Conservation (phyloP, 1,140 invertebrate genomes). For the Wiebesia pumilae region DNA sequence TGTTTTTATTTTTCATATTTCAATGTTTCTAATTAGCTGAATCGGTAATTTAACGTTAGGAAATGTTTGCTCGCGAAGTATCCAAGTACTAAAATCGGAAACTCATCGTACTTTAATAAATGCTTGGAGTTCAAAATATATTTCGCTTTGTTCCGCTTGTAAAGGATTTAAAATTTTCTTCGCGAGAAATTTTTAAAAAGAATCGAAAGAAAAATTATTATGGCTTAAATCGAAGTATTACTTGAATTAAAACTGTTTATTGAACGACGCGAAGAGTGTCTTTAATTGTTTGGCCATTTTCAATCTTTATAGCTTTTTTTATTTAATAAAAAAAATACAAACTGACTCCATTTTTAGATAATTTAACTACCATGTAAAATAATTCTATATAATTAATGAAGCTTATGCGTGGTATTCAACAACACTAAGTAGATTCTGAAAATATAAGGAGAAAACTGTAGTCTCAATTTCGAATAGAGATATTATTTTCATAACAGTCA, state of each 20-base stretch:
- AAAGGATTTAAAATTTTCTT: neutral
- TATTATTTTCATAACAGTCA: neutral
- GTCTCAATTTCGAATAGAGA: neutral
- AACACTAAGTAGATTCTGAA: neutral
- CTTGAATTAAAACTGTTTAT: neutral
- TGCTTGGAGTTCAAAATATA: neutral
- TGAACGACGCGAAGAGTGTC: neutral
- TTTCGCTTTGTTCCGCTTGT: neutral
- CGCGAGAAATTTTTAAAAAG: neutral
- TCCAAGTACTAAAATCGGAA: neutral
- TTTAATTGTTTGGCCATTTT: neutral
- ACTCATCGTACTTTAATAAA: neutral
- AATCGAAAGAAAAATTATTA: neutral
- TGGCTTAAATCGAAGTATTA: neutral
- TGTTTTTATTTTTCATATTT: no score
- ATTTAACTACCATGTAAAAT: neutral
- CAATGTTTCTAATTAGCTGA: neutral
- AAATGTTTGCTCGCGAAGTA: neutral
- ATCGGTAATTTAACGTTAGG: neutral
- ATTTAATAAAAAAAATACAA: neutral
- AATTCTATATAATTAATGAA: neutral
- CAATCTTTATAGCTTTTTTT: neutral
- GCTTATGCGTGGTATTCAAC: neutral
- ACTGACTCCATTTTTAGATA: neutral
- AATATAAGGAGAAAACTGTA: neutral